Percentiles rank a stretch among this genome's conserved stretches.
phyloP scores from a whole-genome alignment of 2,113 vertebrate genomes.

The Procapra przewalskii region DNA sequence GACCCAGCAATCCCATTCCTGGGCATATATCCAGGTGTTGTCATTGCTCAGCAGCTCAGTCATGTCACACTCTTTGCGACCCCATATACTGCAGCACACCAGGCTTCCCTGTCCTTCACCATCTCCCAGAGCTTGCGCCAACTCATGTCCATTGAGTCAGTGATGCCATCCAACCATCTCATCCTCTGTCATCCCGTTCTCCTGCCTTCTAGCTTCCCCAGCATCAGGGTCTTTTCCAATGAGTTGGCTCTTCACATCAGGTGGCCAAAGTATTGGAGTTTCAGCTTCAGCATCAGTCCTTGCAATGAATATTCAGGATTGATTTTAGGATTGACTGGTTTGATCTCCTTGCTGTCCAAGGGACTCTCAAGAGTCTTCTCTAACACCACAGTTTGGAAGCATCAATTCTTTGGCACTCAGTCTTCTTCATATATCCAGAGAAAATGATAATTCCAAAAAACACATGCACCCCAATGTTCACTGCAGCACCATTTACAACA shows the following conservation, averaged over 20 bases:
- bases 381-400: neutral
- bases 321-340: neutral
- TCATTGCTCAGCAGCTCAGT: neutral
- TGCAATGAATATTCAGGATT: neutral
- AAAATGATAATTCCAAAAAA: neutral
- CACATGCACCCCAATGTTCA: neutral
- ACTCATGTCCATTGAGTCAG: neutral
- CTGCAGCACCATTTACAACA: neutral
- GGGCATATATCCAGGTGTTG: neutral
- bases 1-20: neutral
- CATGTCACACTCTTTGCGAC: neutral
- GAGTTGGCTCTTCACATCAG: neutral
- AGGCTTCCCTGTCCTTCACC: neutral
- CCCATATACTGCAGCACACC: neutral
- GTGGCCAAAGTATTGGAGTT: neutral
- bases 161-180: neutral
- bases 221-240: neutral
- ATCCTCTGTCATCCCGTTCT: neutral
- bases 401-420: neutral
- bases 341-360: neutral
- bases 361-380: neutral
- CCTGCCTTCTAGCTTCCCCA: neutral
- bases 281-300: neutral
- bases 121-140: neutral
- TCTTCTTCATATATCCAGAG: neutral